Base-by-base conservation (phyloP, 2,888 invertebrate species). In the Agrochola lychnidis region DNA sequence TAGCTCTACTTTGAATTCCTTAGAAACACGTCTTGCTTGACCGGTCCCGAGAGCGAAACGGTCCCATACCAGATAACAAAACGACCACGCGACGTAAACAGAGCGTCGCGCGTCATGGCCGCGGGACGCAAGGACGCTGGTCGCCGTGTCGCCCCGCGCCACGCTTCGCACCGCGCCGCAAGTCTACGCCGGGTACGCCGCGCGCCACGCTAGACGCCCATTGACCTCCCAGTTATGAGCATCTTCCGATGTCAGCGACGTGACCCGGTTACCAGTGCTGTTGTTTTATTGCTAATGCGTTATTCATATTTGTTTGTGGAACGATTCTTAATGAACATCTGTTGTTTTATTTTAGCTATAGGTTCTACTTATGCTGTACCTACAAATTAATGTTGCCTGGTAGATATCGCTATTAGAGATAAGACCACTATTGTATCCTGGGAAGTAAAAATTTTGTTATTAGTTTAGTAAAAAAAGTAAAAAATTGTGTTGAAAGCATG, bases 161-260 rank as follows among this genome's bases (percentile, higher is more conserved):
- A 53, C 51, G 51, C 7, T 6, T 45, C 45, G 12, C 45, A 45
- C 10, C n/a, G 40, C 56, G 7, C 36, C 36, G 53, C 51, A 19
- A 7, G 9, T n/a, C 16, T 40, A 4, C 68, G 12, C 53, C 42
- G 2, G 16, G 16, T 22, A 14, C 67, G 22, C 14, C 19, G 25
- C 16, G 2, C 30, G 51, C 45, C 74, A 71, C 80, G 73, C 64
- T 78, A 81, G 78, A 72, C 82, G 51, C 83, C 78, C 72, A 70
- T 78, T 83, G 82, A 85, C 83, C 78, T 85, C 67, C 42, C 59
- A 36, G 69, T 69, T 78, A 63, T 22, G 72, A 75, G 25, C 62
- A 59, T 67, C 56, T 70, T 62, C 61, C 61, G 67, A 73, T 77
- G 82, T 66, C 51, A 66, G 57, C 63, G 64, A 78, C 82, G 85